Percentiles rank a stretch among this genome's conserved stretches.
phyloP scores from a whole-genome alignment of 2,888 invertebrate species.

The Mamestra brassicae region DNA sequence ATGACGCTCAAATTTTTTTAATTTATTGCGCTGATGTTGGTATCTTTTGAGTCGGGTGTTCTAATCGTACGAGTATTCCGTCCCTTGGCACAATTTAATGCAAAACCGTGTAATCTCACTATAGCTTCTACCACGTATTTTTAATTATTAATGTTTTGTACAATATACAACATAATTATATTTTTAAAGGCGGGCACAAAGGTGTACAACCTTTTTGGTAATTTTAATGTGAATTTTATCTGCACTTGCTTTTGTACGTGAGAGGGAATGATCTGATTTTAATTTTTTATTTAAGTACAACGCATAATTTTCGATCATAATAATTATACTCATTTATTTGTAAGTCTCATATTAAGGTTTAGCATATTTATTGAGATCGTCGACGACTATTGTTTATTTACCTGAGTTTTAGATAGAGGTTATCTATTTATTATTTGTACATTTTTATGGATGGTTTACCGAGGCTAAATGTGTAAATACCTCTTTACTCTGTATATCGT shows the following conservation, averaged over 20 bases:
- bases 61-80: conserved; percentile 77
- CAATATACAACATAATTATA: conserved; percentile 67
- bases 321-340: conserved; percentile 88
- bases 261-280: conserved; percentile 74
- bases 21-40: conserved; percentile 58
- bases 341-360: conserved; percentile 82
- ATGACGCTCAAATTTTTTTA: conserved; percentile 61
- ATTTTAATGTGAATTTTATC: conserved; percentile 63
- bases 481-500: conserved; percentile 78
- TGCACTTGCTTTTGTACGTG: conserved; percentile 65
- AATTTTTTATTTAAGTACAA: conserved; percentile 72
- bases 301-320: conserved; percentile 88
- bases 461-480: conserved; percentile 89
- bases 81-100: conserved; percentile 84
- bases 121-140: conserved; percentile 73
- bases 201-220: conserved; percentile 62
- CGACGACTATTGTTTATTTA: conserved; percentile 73
- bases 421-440: conserved; percentile 87
- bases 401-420: conserved; percentile 75
- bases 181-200: conserved; percentile 75
- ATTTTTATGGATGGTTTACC: conserved; percentile 81
- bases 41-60: conserved; percentile 63
- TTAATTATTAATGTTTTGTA: conserved; percentile 74
- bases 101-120: conserved; percentile 80
- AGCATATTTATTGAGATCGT: conserved; percentile 83